These are phyloP conservation scores for Tretioscincus oriximinensis DNA, from an alignment of 2,113 vertebrate genomes.

Conservation along the genomic window DNA sequence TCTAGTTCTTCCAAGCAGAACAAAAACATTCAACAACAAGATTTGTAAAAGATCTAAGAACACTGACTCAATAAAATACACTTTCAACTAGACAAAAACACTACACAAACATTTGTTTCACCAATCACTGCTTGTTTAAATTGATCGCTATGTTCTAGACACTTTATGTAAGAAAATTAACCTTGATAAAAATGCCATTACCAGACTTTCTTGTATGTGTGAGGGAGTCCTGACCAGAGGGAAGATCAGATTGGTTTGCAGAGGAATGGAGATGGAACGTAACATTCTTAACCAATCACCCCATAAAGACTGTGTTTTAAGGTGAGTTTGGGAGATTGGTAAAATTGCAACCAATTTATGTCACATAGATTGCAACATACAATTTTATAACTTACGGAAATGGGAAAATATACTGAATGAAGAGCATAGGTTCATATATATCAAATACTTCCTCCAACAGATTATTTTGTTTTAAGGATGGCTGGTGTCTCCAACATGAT, in stretches of 20 bases:
- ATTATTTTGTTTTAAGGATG: conserved; percentile 61
- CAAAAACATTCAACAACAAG: background rate
- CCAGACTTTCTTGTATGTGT: background rate
- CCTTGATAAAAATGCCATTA: conserved; percentile 15
- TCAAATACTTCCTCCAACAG: conserved; percentile 65
- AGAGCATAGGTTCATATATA: conserved; percentile 71
- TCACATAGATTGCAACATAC: conserved; percentile 69
- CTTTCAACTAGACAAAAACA: background rate
- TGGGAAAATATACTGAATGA: conserved; percentile 70
- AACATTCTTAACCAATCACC: conserved; percentile 49
- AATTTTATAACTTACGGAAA: conserved; percentile 70
- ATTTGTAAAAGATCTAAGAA: conserved; percentile 3
- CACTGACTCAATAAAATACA: background rate
- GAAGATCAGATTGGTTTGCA: conserved; percentile 23
- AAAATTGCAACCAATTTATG: conserved; percentile 56
- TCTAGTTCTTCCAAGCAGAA: background rate
- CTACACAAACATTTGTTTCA: background rate
- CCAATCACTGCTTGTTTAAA: background rate
- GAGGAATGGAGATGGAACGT: conserved; percentile 42
- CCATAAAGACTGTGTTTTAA: conserved; percentile 34
- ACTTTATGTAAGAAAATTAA: conserved; percentile 10
- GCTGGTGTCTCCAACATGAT: conserved; percentile 62
- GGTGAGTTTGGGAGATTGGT: conserved; percentile 43
- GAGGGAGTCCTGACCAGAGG: conserved; percentile 21
- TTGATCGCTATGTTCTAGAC: background rate